phyloP scores from a whole-genome alignment of 1,140 invertebrate genomes.

The Diprion similis region DNA sequence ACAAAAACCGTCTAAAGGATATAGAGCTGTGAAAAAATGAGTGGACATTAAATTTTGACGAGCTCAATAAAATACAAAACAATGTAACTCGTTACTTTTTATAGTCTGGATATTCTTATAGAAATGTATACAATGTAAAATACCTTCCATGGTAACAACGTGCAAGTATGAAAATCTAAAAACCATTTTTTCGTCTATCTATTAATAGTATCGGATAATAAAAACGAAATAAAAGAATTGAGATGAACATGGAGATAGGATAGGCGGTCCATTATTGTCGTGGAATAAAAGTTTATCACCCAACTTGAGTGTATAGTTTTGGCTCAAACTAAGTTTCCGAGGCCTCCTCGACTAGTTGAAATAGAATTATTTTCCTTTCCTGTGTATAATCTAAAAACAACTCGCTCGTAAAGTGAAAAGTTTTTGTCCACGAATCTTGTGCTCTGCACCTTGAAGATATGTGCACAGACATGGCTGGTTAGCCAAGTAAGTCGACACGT shows the following conservation, averaged over 20 bases:
- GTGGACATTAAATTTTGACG: background rate
- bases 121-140: background rate
- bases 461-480: constrained; percentile 39
- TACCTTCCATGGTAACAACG: no score
- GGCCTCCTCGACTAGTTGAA: background rate
- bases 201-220: no score
- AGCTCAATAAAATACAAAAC: background rate
- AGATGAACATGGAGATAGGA: no score
- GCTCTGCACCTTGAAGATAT: constrained; percentile 26
- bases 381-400: background rate
- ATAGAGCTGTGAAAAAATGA: background rate
- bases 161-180: no score
- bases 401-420: constrained; percentile 39
- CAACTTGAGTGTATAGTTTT: background rate
- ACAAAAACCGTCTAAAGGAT: background rate
- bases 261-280: background rate
- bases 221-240: no score
- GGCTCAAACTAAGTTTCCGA: background rate
- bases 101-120: background rate
- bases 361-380: background rate
- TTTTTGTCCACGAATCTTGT: constrained; percentile 31
- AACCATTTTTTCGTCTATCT: no score
- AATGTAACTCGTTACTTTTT: background rate
- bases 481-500: constrained; percentile 52
- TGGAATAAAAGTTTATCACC: background rate